Evolutionary conservation across 2,113 vertebrate genomes (phyloP), one percentile per base, ranked within the genome.

Genomic region (Tapirus terrestris): DNA sequence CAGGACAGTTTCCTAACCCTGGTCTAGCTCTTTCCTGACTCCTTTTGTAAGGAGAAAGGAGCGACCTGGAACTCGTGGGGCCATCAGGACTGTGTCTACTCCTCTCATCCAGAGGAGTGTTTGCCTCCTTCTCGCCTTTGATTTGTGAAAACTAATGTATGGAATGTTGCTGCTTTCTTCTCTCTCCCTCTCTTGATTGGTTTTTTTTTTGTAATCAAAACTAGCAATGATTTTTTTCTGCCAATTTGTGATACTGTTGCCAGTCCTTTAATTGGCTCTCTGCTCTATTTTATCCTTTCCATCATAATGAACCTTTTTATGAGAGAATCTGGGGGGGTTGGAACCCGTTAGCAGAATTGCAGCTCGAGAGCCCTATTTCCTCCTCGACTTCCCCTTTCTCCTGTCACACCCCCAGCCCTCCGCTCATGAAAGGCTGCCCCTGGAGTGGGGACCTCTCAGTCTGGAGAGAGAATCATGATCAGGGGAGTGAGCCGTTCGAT

Each of bases 241-340:
- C 95, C 92, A 70, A 60, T 95, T 72, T 90, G 33, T 68, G 81
- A 27, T 76, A 33, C 70, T 65, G 68, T 20, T 89, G 63, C 82
- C 84, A 72, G 82, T 21, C 94, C 77, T 96, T 63, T 87, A 56
- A n/a, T 81, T 56, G 92, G 39, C 76, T 92, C 25, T 91, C 58
- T 10, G 39, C 72, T 95, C 75, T 61, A 7, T 90, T 83, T 81
- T 91, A 81, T 87, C 13, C 0, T 91, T 70, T 85, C 67, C 3
- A 11, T 63, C 73, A 31, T 89, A 81, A 90, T 79, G 63, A 89
- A 95, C 70, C 63, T 91, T 82, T 87, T 93, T 72, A n/a, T 31
- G 77, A 76, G 23, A 51, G 56, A 94, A 85, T 63, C 90, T 58
- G 45, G 63, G 84, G 60, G 63, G 7, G 77, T 95, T 63, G 80